Evolutionary conservation across 2,888 invertebrate species (phyloP).

Genomic region (Tineola bisselliella): DNA sequence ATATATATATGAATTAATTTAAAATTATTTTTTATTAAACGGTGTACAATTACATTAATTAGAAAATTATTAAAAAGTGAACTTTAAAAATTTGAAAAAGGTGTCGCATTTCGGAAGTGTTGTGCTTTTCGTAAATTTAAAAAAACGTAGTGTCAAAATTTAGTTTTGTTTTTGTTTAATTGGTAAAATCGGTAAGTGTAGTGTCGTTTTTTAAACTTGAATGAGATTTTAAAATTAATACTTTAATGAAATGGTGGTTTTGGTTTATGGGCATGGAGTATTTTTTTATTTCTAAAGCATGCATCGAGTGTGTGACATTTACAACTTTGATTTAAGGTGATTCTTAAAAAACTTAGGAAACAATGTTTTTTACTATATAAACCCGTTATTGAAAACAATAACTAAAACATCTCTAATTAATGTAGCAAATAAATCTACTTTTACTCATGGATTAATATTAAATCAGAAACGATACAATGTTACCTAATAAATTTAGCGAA

Average conservation of each 20-base stretch:
- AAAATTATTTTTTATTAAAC: neutral
- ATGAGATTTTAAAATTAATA: neutral
- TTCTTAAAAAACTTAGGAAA: no score
- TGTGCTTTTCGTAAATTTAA: neutral
- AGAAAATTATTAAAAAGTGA: neutral
- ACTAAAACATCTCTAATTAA: no score
- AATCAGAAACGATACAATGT: no score
- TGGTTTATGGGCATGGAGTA: neutral
- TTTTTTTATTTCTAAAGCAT: neutral
- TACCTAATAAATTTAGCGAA: no score
- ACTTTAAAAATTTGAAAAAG: neutral
- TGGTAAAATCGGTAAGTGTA: neutral
- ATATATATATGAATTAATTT: no score
- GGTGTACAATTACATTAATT: neutral
- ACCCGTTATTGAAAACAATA: no score
- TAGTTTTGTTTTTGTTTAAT: neutral
- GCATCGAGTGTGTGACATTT: neutral
- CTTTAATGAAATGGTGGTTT: neutral
- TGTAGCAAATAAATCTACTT: no score
- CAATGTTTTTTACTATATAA: no score
- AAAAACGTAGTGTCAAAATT: neutral
- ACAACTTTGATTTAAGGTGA: neutral
- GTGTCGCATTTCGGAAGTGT: neutral
- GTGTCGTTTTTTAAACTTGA: neutral
- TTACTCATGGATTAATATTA: no score